phyloP scores from a whole-genome alignment of 2,888 invertebrate genomes.

The Mactromeris polynyma region DNA sequence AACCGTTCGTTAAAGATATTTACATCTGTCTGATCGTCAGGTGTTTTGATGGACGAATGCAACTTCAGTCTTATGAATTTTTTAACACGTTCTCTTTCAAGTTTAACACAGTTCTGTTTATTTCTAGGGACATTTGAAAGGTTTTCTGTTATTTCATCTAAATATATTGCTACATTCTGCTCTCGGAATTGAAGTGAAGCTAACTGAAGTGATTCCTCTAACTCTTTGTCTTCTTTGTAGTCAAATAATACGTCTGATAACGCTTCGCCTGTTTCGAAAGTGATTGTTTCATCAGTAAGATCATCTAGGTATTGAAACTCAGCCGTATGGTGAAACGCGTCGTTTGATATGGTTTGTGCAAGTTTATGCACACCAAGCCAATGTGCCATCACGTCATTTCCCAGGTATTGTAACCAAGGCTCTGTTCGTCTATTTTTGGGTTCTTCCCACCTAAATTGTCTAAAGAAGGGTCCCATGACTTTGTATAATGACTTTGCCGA shows the following conservation, averaged over 20 bases:
- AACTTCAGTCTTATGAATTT: neutral
- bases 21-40: neutral
- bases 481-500: neutral
- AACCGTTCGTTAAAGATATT: neutral
- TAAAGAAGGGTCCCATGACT: neutral
- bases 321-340: neutral
- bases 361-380: constrained; percentile 24
- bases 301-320: neutral
- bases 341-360: neutral
- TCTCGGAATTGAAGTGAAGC: constrained; percentile 6
- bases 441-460: neutral
- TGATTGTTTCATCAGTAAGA: neutral
- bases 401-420: constrained; percentile 3
- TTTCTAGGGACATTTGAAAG: neutral
- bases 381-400: constrained; percentile 4
- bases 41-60: too few relatives aligned
- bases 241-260: neutral
- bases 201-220: neutral
- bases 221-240: neutral
- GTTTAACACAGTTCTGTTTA: neutral
- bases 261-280: neutral
- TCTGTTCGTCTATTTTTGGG: neutral
- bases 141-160: neutral
- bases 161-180: constrained; percentile 12
- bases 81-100: constrained; percentile 1